Evolutionary conservation across 1,140 invertebrate genomes (phyloP).

Genomic region (Macrosteles quadrilineatus): DNA sequence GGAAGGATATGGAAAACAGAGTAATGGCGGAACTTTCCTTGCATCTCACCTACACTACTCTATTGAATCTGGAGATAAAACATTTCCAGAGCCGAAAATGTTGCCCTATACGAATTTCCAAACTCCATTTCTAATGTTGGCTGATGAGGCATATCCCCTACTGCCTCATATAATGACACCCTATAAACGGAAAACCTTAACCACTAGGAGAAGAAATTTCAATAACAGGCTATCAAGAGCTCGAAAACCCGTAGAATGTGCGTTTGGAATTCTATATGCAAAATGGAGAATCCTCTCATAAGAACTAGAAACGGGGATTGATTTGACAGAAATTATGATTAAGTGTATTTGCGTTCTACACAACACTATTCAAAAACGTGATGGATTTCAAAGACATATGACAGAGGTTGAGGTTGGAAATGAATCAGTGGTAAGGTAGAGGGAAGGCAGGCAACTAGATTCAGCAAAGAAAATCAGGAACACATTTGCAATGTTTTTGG

Average conservation of each 20-base stretch:
- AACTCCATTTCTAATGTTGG: conserved; percentile 30
- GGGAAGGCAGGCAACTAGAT: neutral
- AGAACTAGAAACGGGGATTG: conserved; percentile 15
- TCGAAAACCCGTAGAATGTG: conserved; percentile 53
- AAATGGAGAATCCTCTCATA: conserved; percentile 31
- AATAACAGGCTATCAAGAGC: conserved; percentile 49
- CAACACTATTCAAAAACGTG: conserved; percentile 29
- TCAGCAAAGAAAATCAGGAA: neutral
- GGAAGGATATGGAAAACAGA: conserved; percentile 51
- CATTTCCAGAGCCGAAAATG: conserved; percentile 21
- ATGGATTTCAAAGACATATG: conserved; percentile 12
- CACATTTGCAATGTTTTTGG: conserved; percentile 13
- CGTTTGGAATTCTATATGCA: conserved; percentile 52
- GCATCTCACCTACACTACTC: conserved; percentile 30
- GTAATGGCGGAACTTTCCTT: conserved; percentile 45
- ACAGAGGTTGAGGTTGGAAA: neutral
- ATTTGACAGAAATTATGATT: neutral
- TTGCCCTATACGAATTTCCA: conserved; percentile 25
- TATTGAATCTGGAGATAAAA: conserved; percentile 13
- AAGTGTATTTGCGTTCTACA: conserved; percentile 30
- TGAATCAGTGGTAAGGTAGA: conserved; percentile 6
- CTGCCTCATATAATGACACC: conserved; percentile 52
- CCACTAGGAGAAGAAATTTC: conserved; percentile 46
- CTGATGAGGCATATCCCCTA: conserved; percentile 55
- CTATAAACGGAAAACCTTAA: conserved; percentile 48